Base-by-base conservation (phyloP, 1,140 invertebrate genomes). In the Eurosta solidaginis region DNA sequence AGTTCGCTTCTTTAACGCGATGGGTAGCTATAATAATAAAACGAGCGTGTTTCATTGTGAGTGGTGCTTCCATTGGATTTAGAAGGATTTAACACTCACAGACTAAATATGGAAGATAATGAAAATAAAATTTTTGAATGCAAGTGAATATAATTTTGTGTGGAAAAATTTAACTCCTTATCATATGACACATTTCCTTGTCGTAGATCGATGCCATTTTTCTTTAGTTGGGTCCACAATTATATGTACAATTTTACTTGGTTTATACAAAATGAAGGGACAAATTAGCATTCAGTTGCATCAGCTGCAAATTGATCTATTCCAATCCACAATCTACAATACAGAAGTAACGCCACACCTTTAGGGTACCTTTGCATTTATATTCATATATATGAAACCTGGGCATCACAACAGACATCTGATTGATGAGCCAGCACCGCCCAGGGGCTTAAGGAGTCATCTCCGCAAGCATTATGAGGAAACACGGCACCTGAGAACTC, bases 21-120 rank as follows among this genome's bases (percentile, higher is more conserved):
- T 96, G 98, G 17, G 97, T 98, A 27, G 96, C 96, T 82, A 98
- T 96, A 82, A 98, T 97, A 4, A 95, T 93, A 88, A 93, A 96
- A 82, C 97, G 91, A 52, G 97, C 96, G 94, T 98, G 97, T 91
- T 99, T 99, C 86, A 97, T 96, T 90, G 98, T 99, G 0, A 98
- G 94, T 5, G 97, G 96, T 44, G 92, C 93, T 89, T 98, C 97
- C 36, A 93, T 89, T 4, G 91, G 89, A 88, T 96, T 98, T 77
- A 98, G 94, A 9, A 97, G 97, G 89, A 98, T 98, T 92, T 92
- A 59, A 98, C 93, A 78, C 94, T 95, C 74, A 93, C 90, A 47
- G 40, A 45, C 73, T 74, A n/a, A 29, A 74, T 9, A 25, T 17
- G n/a, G 45, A n/a, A 3, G 12, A n/a, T n/a, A n/a, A n/a, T n/a